Conservation (phyloP, 2,888 invertebrate species). For the Ectobius pallidus region DNA sequence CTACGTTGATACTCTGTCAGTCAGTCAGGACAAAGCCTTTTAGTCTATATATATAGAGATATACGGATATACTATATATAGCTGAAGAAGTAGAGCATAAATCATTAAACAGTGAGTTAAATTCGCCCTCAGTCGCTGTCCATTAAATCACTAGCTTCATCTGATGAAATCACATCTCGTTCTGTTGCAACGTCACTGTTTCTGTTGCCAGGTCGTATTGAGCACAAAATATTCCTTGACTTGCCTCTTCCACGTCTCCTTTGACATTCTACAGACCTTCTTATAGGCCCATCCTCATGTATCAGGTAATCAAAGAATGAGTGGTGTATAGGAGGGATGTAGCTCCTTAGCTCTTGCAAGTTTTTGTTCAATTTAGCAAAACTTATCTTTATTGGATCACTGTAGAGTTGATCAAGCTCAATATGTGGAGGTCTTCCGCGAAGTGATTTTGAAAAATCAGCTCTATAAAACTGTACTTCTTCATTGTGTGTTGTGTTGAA, state of each 20-base stretch:
- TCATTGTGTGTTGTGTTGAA: not conserved
- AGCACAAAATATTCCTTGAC: too few species aligned
- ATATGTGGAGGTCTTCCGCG: not conserved
- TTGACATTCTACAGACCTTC: not conserved
- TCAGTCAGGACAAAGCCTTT: too few species aligned
- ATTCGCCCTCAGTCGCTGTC: too few species aligned
- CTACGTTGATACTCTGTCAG: too few species aligned
- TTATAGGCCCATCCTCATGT: too few species aligned
- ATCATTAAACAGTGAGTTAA: too few species aligned
- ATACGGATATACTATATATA: too few species aligned
- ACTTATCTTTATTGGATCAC: not conserved
- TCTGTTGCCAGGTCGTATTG: not conserved
- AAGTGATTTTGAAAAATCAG: too few species aligned
- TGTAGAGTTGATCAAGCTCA: not conserved
- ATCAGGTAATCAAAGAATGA: slow-evolving; percentile 2
- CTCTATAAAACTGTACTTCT: not conserved
- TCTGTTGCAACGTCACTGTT: too few species aligned
- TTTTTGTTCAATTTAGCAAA: not conserved
- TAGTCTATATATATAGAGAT: too few species aligned
- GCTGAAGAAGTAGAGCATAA: too few species aligned
- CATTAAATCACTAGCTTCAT: not conserved
- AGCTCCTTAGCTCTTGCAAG: slow-evolving; percentile 2
- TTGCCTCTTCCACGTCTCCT: not conserved
- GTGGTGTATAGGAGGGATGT: slow-evolving; percentile 4
- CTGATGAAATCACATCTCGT: not conserved